Evolutionary conservation across 2,113 vertebrate genomes (phyloP).

Genomic region (Phrynocephalus versicolor): DNA sequence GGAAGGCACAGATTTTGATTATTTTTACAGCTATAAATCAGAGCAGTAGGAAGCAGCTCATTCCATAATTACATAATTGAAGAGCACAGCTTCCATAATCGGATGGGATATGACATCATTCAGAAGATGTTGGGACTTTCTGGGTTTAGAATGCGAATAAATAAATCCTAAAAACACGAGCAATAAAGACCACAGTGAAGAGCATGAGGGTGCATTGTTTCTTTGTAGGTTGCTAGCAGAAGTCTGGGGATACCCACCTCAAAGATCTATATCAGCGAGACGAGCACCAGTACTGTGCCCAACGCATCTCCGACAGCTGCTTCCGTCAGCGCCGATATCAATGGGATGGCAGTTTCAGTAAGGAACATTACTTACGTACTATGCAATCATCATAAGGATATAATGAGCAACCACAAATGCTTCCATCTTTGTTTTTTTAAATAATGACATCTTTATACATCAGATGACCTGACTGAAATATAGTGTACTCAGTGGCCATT

Average conservation of each 20-base stretch:
- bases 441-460: too few species aligned
- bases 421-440: too few species aligned
- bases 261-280: conserved; percentile 92
- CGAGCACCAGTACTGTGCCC: conserved; percentile 93
- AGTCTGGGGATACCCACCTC: conserved; percentile 83
- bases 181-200: background rate
- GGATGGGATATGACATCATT: background rate
- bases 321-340: conserved; percentile 89
- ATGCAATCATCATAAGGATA: background rate
- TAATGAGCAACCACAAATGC: too few species aligned
- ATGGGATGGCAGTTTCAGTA: conserved; percentile 89
- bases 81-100: background rate
- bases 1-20: background rate
- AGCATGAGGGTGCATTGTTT: conserved; percentile 7
- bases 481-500: too few species aligned
- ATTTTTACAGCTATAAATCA: background rate
- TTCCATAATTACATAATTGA: background rate
- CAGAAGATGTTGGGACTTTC: background rate
- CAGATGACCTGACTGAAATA: too few species aligned
- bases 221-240: conserved; percentile 87
- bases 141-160: background rate
- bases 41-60: background rate
- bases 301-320: conserved; percentile 93
- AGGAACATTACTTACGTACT: conserved; percentile 15
- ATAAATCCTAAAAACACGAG: background rate